Percentiles rank a stretch among this genome's conserved stretches.
These are phyloP conservation scores for Spea bombifrons DNA, from an alignment of 2,113 vertebrate species.

Conservation along the genomic window DNA sequence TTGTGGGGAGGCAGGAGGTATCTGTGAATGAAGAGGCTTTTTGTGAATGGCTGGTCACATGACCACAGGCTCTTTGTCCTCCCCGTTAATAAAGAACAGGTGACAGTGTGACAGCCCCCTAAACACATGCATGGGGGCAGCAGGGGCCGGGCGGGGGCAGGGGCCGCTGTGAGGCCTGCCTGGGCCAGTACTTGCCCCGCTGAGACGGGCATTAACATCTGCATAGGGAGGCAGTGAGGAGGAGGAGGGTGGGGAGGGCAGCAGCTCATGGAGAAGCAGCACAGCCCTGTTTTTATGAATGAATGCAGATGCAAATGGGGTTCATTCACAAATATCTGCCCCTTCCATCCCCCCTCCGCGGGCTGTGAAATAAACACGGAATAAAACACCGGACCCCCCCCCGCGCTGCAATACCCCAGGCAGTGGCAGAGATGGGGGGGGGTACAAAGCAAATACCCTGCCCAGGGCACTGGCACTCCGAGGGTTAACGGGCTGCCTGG, in stretches of 20 bases:
- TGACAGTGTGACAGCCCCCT: slow-evolving; percentile 29
- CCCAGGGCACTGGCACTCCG: too few species aligned
- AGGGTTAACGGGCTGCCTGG: background rate
- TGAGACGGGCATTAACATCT: slow-evolving; percentile 27
- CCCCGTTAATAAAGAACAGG: slow-evolving; percentile 50
- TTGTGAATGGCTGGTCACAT: slow-evolving; percentile 57
- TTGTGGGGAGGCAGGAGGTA: slow-evolving; percentile 25
- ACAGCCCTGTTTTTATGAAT: slow-evolving; percentile 53
- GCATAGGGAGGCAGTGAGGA: slow-evolving; percentile 15
- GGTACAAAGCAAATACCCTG: slow-evolving; percentile 4
- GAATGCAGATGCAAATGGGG: slow-evolving; percentile 49
- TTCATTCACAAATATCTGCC: slow-evolving; percentile 53
- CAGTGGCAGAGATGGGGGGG: background rate
- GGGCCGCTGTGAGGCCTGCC: slow-evolving; percentile 7
- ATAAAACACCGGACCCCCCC: slow-evolving; percentile 4
- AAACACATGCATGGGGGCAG: slow-evolving; percentile 10
- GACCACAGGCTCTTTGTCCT: slow-evolving; percentile 52
- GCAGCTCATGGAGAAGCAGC: slow-evolving; percentile 33
- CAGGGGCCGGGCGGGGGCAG: background rate
- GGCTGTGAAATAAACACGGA: background rate
- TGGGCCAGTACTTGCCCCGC: background rate
- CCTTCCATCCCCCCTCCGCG: slow-evolving; percentile 1
- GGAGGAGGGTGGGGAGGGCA: slow-evolving; percentile 29
- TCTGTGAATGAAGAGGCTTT: slow-evolving; percentile 50
- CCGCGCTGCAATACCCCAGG: background rate